A percentile compares a stretch with the other conserved stretches of the same genome.
phyloP scores from a whole-genome alignment of 2,113 vertebrate genomes.

The Sigmodon hispidus region DNA sequence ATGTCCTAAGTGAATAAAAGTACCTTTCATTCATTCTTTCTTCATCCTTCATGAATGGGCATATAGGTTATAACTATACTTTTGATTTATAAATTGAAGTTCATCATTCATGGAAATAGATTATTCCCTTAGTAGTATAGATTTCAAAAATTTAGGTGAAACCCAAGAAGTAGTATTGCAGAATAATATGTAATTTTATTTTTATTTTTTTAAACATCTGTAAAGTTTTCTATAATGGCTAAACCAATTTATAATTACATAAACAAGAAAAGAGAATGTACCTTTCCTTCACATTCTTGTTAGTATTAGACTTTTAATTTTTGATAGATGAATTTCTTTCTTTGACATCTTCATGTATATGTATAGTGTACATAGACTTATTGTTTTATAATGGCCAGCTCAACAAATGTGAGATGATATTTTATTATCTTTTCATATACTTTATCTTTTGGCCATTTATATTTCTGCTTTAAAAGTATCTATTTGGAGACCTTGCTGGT shows the following conservation, averaged over 20 bases:
- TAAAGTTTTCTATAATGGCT: background rate
- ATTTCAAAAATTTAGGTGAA: background rate
- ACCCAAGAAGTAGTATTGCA: background rate
- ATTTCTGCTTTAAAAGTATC: background rate
- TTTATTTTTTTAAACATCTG: background rate
- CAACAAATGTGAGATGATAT: too few relatives aligned
- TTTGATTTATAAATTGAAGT: background rate
- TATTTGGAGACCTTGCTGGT: background rate
- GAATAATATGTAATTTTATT: background rate
- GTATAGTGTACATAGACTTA: too few relatives aligned
- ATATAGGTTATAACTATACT: too few relatives aligned
- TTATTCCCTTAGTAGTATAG: background rate
- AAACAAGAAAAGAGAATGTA: accelerated
- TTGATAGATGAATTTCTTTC: background rate
- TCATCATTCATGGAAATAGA: background rate
- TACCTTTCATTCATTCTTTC: background rate
- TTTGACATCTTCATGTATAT: background rate
- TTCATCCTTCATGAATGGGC: background rate
- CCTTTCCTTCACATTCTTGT: background rate
- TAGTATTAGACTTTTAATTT: background rate
- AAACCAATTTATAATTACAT: background rate
- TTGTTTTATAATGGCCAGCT: background rate
- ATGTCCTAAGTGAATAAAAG: background rate
- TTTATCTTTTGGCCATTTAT: background rate
- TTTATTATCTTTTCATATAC: background rate